These are phyloP conservation scores for Baccha elongata DNA, from an alignment of 2,888 invertebrate species.

Conservation along the genomic window DNA sequence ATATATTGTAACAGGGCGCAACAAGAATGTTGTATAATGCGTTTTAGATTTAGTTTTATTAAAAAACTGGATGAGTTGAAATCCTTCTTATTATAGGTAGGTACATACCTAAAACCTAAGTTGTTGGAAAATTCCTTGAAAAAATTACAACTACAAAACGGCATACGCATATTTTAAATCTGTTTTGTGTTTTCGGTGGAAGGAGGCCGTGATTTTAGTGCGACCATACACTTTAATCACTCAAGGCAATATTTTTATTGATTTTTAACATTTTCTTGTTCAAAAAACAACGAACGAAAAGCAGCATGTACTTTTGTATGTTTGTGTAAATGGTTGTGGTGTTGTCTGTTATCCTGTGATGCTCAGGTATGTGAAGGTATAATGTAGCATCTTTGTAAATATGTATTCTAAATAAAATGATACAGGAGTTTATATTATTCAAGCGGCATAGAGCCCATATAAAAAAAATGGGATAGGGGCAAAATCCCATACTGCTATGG, in stretches of 20 bases:
- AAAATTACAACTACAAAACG: no score
- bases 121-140: no score
- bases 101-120: no score
- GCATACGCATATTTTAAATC: constrained; percentile 25
- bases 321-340: not conserved
- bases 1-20: not conserved
- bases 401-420: constrained; percentile 53
- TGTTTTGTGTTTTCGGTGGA: not conserved
- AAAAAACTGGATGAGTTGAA: constrained; percentile 13
- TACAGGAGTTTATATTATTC: constrained; percentile 25
- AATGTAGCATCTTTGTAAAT: constrained; percentile 34
- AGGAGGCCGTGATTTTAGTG: constrained; percentile 40
- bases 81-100: no score
- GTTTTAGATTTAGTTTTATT: constrained; percentile 7
- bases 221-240: constrained; percentile 61
- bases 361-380: constrained; percentile 61
- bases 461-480: no score
- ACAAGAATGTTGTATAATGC: constrained; percentile 1
- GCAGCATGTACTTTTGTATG: constrained; percentile 25
- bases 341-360: constrained; percentile 42
- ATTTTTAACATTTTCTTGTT: constrained; percentile 58
- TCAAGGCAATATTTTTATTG: constrained; percentile 70
- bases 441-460: no score
- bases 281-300: constrained; percentile 30
- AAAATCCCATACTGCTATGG: no score